Evolutionary conservation across 2,797 vertebrate genomes (phyloP), one percentile per base, ranked within the genome.

Genomic region (Bothrops alternatus): DNA sequence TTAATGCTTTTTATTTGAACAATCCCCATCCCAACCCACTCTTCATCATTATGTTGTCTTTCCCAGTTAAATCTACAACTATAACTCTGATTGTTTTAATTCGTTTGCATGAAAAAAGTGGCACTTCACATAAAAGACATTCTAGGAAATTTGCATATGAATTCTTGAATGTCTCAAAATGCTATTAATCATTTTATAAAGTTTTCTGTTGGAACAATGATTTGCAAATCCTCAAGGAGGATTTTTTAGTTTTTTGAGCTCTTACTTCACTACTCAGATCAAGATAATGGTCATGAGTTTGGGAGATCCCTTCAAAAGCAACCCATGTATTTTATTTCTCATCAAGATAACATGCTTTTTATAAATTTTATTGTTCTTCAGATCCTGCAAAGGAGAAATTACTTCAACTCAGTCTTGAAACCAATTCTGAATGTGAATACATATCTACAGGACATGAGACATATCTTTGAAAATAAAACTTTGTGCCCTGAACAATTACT

Each of bases 141-240:
- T 95, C 93, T 94, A 93, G 92, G 88, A 94, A 95, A 94, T 93
- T 97, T 97, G 95, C 95, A 95, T 96, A 89, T 94, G 93, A 96
- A 97, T 94, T 93, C 86, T 85, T 88, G 94, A 96, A 94, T 90
- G 90, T 23, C 65, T 94, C 90, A 94, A 96, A 95, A 94, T 95
- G 90, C 94, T 93, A 95, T 94, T 95, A 87, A 89, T 91, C 93
- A 94, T 94, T 96, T 95, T 93, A 93, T 93, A 94, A 96, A 94
- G 3, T 18, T 6, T 93, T 95, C 87, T 91, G 10, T 90, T 92
- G 95, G 91, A 93, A 60, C 20, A 89, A 65, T 90, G 93, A 93
- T 91, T 95, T 89, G 25, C 90, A 93, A 82, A 69, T 96, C 69
- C 94, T 94, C 94, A 92, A 92, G 88, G 91, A 95, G 89, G 89